Evolutionary conservation across 1,140 invertebrate species (phyloP), one percentile per base, ranked within the genome.

Genomic region (Meteorus sp.): DNA sequence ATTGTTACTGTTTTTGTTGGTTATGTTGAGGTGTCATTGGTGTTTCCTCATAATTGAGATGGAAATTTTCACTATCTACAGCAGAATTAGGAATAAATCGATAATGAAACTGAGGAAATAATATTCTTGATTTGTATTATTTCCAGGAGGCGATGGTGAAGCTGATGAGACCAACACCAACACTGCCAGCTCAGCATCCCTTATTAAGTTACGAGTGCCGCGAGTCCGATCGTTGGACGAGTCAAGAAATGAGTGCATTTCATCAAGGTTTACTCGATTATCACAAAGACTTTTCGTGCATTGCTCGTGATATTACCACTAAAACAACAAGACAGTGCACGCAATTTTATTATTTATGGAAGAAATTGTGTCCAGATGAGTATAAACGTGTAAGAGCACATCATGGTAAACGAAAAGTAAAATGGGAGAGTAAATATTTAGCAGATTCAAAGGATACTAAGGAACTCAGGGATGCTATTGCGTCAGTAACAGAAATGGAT

Each of bases 261-360:
- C 87, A 96, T 67, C 87, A 92, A 54, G 92, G 89, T 22, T 83
- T 99, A 44, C 82, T 92, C 60, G 93, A 92, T 73, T 87, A 89
- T 78, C 94, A 97, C 75, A 99, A 99, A 75, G 93, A 98, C 79
- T 99, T 99, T 81, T 86, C 84, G 67, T 86, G 84, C 70, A 92
- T 98, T 74, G 84, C 95, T 7, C 85, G 88, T 70, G 90, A 95
- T 81, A 92, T 97, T 68, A 85, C 85, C 67, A 90, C 88, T 19
- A 98, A 98, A 84, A 86, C 89, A 43, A 87, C 89, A 3, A 95
- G 94, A 72, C 93, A 98, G 71, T 98, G 96, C 82, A 85, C 98
- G 66, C 93, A 97, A 81, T 98, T 98, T 80, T 99, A 99, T 79
- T 98, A 99, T 76, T 86, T 97, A 66, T 99, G 97, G 97, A 99